Conservation (phyloP, 2,113 vertebrate genomes). For the Apodemus speciosus region DNA sequence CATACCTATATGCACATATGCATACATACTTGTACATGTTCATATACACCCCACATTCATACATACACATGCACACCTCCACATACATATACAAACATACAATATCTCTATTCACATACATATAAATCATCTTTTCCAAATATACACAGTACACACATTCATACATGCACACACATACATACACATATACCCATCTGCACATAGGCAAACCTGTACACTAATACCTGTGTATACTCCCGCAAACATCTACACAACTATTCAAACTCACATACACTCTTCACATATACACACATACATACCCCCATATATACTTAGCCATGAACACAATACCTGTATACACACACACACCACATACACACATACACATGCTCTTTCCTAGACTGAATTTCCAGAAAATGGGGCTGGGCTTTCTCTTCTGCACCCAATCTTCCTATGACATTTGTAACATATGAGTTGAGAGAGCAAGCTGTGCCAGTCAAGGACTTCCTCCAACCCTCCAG, state of each 20-base stretch:
- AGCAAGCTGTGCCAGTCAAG: too few relatives aligned
- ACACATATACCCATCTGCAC: not conserved
- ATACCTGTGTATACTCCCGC: not conserved
- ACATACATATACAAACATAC: not conserved
- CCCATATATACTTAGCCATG: not conserved
- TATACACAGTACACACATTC: not conserved
- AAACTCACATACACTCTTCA: not conserved
- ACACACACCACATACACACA: not conserved
- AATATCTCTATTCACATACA: not conserved
- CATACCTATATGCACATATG: fast-evolving
- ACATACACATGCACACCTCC: not conserved
- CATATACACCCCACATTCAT: too few relatives aligned
- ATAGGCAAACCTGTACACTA: not conserved
- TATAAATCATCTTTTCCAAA: not conserved
- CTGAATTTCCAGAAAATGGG: not conserved
- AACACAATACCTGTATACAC: not conserved
- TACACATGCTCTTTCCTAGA: not conserved
- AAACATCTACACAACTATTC: not conserved
- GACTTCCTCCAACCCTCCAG: fast-evolving
- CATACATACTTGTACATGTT: too few relatives aligned
- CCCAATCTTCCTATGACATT: too few relatives aligned
- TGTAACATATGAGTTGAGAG: not conserved
- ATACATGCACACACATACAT: not conserved
- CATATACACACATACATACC: not conserved
- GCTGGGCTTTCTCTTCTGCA: not conserved